Conservation (phyloP, 2,888 invertebrate species). For the Alviniconcha strummeri region DNA sequence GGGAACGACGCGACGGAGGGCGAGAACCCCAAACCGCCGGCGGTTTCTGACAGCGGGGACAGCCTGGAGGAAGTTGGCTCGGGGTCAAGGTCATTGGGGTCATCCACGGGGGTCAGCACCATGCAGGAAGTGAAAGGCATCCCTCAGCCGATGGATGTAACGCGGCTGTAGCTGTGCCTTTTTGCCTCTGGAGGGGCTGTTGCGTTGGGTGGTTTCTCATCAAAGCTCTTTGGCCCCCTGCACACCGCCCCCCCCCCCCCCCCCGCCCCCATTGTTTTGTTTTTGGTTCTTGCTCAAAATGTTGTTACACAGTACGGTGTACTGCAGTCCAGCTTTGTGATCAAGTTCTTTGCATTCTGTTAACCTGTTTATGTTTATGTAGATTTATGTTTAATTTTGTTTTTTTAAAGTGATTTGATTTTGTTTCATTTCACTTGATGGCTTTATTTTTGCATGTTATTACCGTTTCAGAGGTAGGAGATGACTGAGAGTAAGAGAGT, state of each 20-base stretch:
- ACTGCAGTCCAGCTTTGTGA: neutral
- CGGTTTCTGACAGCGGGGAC: slow-evolving; percentile 33
- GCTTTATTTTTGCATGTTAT: no score
- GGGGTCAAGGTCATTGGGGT: neutral
- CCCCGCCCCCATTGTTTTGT: neutral
- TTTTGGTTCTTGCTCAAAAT: neutral
- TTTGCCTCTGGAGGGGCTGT: neutral
- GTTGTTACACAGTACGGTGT: neutral
- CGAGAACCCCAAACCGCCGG: neutral
- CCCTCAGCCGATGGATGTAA: slow-evolving; percentile 33
- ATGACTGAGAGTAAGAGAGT: neutral
- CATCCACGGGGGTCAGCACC: neutral
- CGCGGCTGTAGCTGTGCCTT: slow-evolving; percentile 5
- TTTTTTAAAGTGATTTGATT: no score
- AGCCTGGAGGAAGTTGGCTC: slow-evolving; percentile 20
- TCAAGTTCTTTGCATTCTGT: neutral
- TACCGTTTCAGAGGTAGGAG: no score
- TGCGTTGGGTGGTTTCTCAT: neutral
- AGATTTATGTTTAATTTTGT: no score
- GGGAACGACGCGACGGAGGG: neutral
- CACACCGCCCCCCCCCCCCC: neutral
- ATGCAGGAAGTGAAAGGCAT: slow-evolving; percentile 32
- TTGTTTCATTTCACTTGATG: no score
- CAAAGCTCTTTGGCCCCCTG: neutral
- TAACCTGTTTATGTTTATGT: neutral